Conservation (phyloP, 2,797 vertebrate genomes). For the Dendrocincla fuliginosa region DNA sequence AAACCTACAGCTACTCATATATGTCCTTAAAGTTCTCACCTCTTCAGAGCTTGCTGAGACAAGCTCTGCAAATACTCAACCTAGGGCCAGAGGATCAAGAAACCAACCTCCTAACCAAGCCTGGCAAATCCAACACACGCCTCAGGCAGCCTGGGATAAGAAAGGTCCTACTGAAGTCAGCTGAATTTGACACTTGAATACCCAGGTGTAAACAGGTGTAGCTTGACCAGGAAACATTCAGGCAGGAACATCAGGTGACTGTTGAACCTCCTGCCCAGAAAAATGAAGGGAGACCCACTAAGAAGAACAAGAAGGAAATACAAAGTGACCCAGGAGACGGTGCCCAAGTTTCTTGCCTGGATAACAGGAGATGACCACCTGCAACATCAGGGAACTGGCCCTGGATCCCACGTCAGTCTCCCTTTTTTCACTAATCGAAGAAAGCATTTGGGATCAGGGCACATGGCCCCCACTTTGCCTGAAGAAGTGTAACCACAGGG, state of each 20-base stretch:
- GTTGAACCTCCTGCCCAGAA: not conserved
- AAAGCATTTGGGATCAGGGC: not conserved
- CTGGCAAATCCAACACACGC: not conserved
- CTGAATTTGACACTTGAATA: not conserved
- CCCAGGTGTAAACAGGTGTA: rapidly evolving
- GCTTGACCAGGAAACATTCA: not conserved
- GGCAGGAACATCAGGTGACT: not conserved
- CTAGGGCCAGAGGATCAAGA: not conserved
- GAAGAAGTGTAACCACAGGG: not conserved
- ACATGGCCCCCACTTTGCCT: not conserved
- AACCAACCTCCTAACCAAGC: not conserved
- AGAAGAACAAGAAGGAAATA: not conserved
- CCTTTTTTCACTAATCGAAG: not conserved
- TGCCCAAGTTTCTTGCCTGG: not conserved
- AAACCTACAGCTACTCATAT: not conserved
- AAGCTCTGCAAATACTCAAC: not conserved
- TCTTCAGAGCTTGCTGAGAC: not conserved
- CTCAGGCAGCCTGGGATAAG: not conserved
- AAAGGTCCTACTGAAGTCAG: not conserved
- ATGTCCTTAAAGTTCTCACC: not conserved
- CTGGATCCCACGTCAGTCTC: not conserved
- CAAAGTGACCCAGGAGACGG: not conserved
- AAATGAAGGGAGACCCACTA: not conserved
- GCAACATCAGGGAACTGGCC: not conserved
- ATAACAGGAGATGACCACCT: not conserved